A percentile compares a stretch with the other conserved stretches of the same genome.
Conservation (phyloP, 2,888 invertebrate genomes). For the Allophyes oxyacanthae region DNA sequence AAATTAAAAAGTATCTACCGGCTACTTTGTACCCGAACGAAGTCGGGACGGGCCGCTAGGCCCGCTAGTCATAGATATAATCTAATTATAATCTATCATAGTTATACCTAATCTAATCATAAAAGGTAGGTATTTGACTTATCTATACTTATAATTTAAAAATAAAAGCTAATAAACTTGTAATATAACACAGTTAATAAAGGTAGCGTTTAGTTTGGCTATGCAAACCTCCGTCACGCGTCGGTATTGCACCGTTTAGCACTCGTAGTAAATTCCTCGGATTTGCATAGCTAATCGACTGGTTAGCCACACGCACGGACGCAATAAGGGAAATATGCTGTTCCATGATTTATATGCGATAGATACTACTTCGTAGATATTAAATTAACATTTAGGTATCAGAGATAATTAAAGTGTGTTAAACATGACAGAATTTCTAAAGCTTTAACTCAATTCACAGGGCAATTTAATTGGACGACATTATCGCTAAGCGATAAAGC, state of each 20-base stretch:
- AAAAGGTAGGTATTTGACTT: too few relatives aligned
- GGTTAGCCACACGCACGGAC: slow-evolving; percentile 68
- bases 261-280: slow-evolving; percentile 68
- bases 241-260: slow-evolving; percentile 67
- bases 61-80: too few relatives aligned
- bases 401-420: slow-evolving; percentile 47
- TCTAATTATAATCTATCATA: too few relatives aligned
- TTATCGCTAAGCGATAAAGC: too few relatives aligned
- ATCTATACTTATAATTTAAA: too few relatives aligned
- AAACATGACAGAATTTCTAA: slow-evolving; percentile 14
- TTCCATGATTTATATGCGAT: slow-evolving; percentile 74
- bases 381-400: slow-evolving; percentile 70
- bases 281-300: slow-evolving; percentile 81
- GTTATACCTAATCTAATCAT: too few relatives aligned
- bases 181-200: slow-evolving; percentile 22
- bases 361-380: slow-evolving; percentile 48
- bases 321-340: slow-evolving; percentile 73
- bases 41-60: too few relatives aligned
- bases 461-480: too few relatives aligned
- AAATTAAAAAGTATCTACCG: too few relatives aligned
- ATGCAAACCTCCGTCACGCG: slow-evolving; percentile 44
- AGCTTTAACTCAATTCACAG: not conserved
- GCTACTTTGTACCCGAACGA: too few relatives aligned
- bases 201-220: slow-evolving; percentile 40
- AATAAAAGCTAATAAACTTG: slow-evolving; percentile 26